A percentile compares a stretch with the other conserved stretches of the same genome.
phyloP scores from a whole-genome alignment of 1,140 invertebrate species.

The Heliconius congener region DNA sequence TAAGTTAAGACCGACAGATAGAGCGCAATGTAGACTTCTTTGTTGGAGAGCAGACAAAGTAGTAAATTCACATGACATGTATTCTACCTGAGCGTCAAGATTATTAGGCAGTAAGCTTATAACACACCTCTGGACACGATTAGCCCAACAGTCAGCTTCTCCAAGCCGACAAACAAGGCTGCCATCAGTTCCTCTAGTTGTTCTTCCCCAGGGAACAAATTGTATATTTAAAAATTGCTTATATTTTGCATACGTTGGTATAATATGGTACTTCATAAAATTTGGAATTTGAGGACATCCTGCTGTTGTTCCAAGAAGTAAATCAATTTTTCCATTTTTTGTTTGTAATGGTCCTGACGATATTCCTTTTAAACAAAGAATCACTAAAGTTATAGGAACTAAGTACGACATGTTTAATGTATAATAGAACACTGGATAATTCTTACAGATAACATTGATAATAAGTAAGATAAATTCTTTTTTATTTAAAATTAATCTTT shows the following conservation, averaged over 20 bases:
- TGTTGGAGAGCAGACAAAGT: constrained; percentile 47
- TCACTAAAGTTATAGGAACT: neutral
- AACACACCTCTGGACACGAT: constrained; percentile 24
- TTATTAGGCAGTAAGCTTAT: constrained; percentile 12
- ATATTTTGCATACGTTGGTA: constrained; percentile 21
- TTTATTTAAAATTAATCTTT: neutral
- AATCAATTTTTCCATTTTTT: constrained; percentile 33
- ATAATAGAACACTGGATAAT: neutral
- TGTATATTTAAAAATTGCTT: constrained; percentile 28
- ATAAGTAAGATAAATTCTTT: neutral
- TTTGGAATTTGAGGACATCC: constrained; percentile 28
- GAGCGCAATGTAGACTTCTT: constrained; percentile 54
- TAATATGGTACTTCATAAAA: constrained; percentile 12
- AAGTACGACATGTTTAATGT: constrained; percentile 9
- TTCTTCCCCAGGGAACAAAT: constrained; percentile 37
- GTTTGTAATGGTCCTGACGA: constrained; percentile 21
- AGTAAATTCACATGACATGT: constrained; percentile 69
- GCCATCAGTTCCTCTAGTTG: constrained; percentile 10
- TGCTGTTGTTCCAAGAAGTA: constrained; percentile 27
- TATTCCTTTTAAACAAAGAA: constrained; percentile 12
- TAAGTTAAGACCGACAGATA: constrained; percentile 47
- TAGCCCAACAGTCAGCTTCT: constrained; percentile 22
- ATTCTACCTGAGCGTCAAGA: constrained; percentile 44
- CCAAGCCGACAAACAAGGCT: constrained; percentile 17
- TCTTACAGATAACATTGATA: neutral